A percentile compares a stretch with the other conserved stretches of the same genome.
These are phyloP conservation scores for Ivindomyrus marchei DNA, from an alignment of 2,113 vertebrate species.

Conservation along the genomic window DNA sequence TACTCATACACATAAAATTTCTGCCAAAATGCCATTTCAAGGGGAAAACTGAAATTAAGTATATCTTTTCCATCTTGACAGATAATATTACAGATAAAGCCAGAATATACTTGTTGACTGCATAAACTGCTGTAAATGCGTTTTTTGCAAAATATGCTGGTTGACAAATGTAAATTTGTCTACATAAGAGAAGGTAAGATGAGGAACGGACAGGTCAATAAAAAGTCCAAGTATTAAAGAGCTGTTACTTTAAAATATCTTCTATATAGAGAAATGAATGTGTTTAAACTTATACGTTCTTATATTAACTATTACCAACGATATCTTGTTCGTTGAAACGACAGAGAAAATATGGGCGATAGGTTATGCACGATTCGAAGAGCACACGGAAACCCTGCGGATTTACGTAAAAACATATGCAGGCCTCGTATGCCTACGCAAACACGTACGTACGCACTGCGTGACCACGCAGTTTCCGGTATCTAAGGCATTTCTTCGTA, in stretches of 20 bases:
- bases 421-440: neutral
- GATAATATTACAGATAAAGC: neutral
- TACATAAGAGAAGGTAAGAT: neutral
- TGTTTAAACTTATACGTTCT: neutral
- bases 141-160: neutral
- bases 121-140: neutral
- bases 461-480: neutral
- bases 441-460: neutral
- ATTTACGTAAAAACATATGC: neutral
- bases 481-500: neutral
- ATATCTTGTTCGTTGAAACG: neutral
- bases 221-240: too few species aligned
- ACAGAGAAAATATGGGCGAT: neutral
- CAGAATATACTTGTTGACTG: neutral
- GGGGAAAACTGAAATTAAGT: neutral
- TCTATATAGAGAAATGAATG: neutral
- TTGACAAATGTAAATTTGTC: neutral
- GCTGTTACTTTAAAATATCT: neutral
- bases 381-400: neutral
- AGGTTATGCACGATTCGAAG: neutral
- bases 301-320: neutral
- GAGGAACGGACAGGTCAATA: neutral
- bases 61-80: neutral
- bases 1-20: neutral
- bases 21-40: neutral